These are phyloP conservation scores for Pterocles orientalis DNA, from an alignment of 2,113 vertebrate species.

Conservation along the genomic window DNA sequence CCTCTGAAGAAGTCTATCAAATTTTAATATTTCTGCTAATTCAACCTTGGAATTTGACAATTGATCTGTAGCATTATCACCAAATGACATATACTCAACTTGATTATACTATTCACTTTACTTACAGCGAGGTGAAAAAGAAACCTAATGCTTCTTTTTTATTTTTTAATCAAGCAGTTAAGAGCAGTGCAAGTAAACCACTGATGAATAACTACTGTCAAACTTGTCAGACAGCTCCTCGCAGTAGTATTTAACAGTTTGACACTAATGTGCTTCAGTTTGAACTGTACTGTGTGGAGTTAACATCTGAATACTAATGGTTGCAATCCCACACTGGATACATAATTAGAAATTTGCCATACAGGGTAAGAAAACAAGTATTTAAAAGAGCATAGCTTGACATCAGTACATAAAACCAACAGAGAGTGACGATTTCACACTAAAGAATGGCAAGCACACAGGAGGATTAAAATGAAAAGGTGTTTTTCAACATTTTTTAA, in stretches of 20 bases:
- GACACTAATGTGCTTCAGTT: background rate
- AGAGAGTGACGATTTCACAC: background rate
- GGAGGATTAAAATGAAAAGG: background rate
- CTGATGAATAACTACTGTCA: constrained; percentile 24
- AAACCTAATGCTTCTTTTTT: background rate
- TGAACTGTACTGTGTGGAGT: background rate
- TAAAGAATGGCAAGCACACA: background rate
- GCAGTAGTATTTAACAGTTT: constrained; percentile 23
- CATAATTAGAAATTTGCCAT: background rate
- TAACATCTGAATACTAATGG: constrained; percentile 9
- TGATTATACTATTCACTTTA: background rate
- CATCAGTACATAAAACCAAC: background rate
- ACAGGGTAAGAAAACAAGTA: background rate
- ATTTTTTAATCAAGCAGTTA: background rate
- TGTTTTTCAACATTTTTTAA: background rate
- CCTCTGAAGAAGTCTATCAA: background rate
- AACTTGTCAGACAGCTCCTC: background rate
- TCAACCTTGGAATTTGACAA: background rate
- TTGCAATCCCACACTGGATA: background rate
- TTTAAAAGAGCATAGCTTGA: background rate
- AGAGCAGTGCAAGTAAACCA: background rate
- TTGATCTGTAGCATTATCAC: background rate
- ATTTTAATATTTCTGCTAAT: background rate
- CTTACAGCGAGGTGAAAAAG: background rate
- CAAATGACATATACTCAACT: background rate